Evolutionary conservation across 2,113 vertebrate species (phyloP).

Genomic region (Neotragus moschatus): DNA sequence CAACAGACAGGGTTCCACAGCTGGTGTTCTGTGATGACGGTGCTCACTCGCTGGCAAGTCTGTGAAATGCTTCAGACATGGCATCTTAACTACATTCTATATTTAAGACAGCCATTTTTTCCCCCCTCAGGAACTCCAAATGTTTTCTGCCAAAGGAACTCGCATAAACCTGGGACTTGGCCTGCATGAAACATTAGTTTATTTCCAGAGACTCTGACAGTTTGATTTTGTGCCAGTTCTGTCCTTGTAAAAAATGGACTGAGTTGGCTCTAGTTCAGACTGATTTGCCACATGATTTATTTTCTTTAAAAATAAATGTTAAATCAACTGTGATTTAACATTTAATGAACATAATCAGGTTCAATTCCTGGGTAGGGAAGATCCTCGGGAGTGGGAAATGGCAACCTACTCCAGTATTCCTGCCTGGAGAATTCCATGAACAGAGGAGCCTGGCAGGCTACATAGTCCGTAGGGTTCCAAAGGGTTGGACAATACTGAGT

Average conservation of each 20-base stretch:
- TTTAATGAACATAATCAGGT: not conserved
- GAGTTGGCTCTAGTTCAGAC: not conserved
- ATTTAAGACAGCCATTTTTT: not conserved
- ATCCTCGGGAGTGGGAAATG: not conserved
- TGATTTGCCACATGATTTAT: not conserved
- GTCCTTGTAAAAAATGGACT: not conserved
- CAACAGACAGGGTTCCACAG: not conserved
- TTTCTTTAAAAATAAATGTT: conserved; percentile 29
- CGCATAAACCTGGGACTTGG: not conserved
- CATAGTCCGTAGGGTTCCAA: not conserved
- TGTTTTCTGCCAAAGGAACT: not conserved
- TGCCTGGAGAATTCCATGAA: not conserved
- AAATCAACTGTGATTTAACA: not conserved
- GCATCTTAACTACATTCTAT: not conserved
- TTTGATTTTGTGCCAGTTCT: not conserved
- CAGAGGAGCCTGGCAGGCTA: not conserved
- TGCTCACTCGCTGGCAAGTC: not conserved
- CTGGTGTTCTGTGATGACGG: not conserved
- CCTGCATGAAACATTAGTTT: not conserved
- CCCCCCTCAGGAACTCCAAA: not conserved
- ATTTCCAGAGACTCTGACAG: not conserved
- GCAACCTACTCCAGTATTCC: not conserved
- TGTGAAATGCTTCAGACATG: not conserved
- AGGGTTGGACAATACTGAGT: rapidly evolving
- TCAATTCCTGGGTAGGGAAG: not conserved